A percentile compares a stretch with the other conserved stretches of the same genome.
phyloP scores from a whole-genome alignment of 2,888 invertebrate genomes.

The Pollenia angustigena region DNA sequence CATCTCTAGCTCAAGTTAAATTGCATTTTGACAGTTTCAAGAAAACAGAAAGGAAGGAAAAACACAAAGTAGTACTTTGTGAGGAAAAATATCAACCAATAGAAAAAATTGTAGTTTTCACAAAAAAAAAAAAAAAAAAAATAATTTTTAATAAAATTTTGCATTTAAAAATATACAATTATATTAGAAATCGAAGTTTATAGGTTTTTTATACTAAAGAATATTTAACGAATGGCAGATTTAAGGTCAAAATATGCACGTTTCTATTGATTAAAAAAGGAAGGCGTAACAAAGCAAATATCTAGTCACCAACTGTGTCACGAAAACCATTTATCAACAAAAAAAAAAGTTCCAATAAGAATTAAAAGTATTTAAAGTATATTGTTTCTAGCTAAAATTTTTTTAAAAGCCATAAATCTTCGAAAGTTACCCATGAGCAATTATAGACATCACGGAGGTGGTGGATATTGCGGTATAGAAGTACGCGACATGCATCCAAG shows the following conservation, averaged over 20 bases:
- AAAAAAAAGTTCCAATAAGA: slow-evolving; percentile 24
- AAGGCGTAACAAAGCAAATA: slow-evolving; percentile 69
- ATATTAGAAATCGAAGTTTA: slow-evolving; percentile 1
- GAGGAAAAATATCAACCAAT: slow-evolving; percentile 13
- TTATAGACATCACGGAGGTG: slow-evolving; percentile 82
- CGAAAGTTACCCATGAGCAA: slow-evolving; percentile 79
- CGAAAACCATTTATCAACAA: not conserved
- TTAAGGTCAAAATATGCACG: not conserved
- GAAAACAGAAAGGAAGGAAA: slow-evolving; percentile 49
- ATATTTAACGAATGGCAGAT: not conserved
- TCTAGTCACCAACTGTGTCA: slow-evolving; percentile 48
- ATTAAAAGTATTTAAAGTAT: not conserved
- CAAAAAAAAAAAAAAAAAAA: slow-evolving; percentile 3
- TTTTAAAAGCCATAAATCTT: not conserved
- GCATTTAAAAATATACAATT: not conserved
- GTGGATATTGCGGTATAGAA: slow-evolving; percentile 82
- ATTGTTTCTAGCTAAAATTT: slow-evolving; percentile 13
- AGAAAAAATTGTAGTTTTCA: slow-evolving; percentile 44
- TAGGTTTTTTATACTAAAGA: not conserved
- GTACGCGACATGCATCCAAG: slow-evolving; percentile 82
- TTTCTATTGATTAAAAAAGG: slow-evolving; percentile 39
- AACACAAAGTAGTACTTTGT: not conserved
- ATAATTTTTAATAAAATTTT: not conserved
- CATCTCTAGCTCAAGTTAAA: not conserved
- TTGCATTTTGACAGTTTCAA: slow-evolving; percentile 35